A percentile compares a stretch with the other conserved stretches of the same genome.
phyloP scores from a whole-genome alignment of 2,113 vertebrate genomes.

The Speoplatyrhinus poulsoni region DNA sequence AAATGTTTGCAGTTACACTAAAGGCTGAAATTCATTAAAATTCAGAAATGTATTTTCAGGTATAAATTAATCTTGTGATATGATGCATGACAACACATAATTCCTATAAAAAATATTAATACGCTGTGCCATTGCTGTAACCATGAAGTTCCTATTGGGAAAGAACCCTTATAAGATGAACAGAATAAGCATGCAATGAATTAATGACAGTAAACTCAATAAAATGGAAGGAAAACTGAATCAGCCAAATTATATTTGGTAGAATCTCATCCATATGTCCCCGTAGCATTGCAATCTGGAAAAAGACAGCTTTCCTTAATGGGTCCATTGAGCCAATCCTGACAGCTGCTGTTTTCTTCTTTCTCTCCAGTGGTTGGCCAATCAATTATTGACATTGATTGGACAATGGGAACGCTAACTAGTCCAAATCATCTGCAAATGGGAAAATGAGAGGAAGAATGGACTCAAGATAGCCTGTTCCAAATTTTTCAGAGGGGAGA shows the following conservation, averaged over 20 bases:
- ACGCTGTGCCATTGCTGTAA: neutral
- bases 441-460: slow-evolving; percentile 21
- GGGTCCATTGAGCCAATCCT: slow-evolving; percentile 35
- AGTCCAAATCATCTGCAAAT: slow-evolving; percentile 49
- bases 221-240: slow-evolving; percentile 7
- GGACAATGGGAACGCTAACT: slow-evolving; percentile 37
- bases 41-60: too few species aligned
- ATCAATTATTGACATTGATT: slow-evolving; percentile 53
- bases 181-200: neutral
- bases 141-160: neutral
- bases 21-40: too few species aligned
- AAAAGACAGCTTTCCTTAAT: slow-evolving; percentile 37
- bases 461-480: slow-evolving; percentile 1
- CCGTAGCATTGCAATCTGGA: slow-evolving; percentile 26
- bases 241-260: slow-evolving; percentile 14
- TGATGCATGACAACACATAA: neutral
- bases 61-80: too few species aligned
- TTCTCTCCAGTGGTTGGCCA: slow-evolving; percentile 40
- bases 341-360: slow-evolving; percentile 40
- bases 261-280: slow-evolving; percentile 12
- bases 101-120: neutral
- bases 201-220: slow-evolving; percentile 1
- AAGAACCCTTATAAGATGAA: neutral
- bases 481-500: neutral
- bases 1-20: too few species aligned